phyloP scores from a whole-genome alignment of 2,113 vertebrate genomes.

The Saccopteryx bilineata region DNA sequence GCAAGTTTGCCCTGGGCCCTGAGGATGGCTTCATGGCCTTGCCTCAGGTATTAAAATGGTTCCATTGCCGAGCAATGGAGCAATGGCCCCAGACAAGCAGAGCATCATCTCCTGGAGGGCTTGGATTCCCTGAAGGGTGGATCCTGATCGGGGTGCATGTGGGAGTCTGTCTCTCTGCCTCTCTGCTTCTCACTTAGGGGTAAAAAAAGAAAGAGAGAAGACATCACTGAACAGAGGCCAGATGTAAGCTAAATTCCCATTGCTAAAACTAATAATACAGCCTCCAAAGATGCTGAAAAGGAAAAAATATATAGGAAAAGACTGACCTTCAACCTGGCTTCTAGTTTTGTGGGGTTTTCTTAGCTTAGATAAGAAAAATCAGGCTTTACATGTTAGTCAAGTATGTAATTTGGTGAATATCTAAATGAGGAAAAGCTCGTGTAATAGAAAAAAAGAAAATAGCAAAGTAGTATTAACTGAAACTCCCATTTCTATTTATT shows the following conservation, averaged over 20 bases:
- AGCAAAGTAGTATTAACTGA: background rate
- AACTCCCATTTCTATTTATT: background rate
- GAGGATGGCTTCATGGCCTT: no score
- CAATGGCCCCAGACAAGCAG: no score
- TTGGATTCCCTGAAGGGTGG: no score
- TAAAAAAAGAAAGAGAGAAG: background rate
- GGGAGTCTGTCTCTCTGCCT: no score
- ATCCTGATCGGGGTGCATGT: no score
- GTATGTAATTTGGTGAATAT: background rate
- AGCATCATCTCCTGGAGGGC: no score
- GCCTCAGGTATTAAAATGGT: no score
- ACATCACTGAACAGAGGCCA: conserved; percentile 2
- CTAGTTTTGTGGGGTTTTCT: background rate
- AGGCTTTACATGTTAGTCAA: background rate
- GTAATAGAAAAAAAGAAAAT: background rate
- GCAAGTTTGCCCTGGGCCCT: no score
- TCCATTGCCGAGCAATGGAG: no score
- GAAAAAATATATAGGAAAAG: background rate
- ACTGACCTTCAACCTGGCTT: background rate
- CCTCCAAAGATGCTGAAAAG: background rate
- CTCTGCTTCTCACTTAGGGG: no score
- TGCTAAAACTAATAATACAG: conserved; percentile 5
- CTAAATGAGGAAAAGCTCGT: background rate
- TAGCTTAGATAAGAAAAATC: conserved; percentile 9
- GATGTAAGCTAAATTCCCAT: background rate